These are phyloP conservation scores for Channa striata DNA, from an alignment of 2,797 vertebrate genomes.

Conservation along the genomic window DNA sequence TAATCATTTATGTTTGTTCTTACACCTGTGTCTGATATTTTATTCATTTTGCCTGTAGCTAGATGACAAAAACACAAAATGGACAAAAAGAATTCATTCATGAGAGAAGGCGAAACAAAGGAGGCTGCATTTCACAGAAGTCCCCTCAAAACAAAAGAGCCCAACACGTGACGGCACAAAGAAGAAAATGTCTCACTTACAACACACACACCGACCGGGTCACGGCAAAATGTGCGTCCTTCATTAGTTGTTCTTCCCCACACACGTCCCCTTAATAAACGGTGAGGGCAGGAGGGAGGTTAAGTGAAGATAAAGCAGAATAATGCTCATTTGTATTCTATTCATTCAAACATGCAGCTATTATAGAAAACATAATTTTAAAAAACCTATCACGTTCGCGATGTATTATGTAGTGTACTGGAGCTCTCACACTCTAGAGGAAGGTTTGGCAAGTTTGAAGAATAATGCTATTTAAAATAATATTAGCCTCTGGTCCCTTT, in stretches of 20 bases:
- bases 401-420: slow-evolving; percentile 6
- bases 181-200: slow-evolving; percentile 24
- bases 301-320: slow-evolving; percentile 44
- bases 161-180: slow-evolving; percentile 12
- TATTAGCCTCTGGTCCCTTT: slow-evolving; percentile 23
- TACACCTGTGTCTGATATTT: slow-evolving; percentile 53
- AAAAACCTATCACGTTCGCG: slow-evolving; percentile 8
- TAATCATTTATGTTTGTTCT: slow-evolving; percentile 46
- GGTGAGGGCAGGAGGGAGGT: slow-evolving; percentile 27
- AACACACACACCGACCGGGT: slow-evolving; percentile 43
- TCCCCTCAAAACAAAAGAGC: slow-evolving; percentile 29
- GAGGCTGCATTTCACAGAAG: slow-evolving; percentile 14
- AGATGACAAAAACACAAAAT: slow-evolving; percentile 37
- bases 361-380: slow-evolving; percentile 4
- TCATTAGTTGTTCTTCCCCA: slow-evolving; percentile 52
- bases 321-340: slow-evolving; percentile 60
- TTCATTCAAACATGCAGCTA: slow-evolving; percentile 39
- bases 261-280: slow-evolving; percentile 54
- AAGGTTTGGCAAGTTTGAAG: slow-evolving; percentile 40
- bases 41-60: slow-evolving; percentile 55
- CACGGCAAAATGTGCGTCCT: slow-evolving; percentile 6
- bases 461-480: slow-evolving; percentile 40
- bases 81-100: slow-evolving; percentile 51
- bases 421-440: slow-evolving; percentile 22
- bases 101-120: slow-evolving; percentile 3